phyloP scores from a whole-genome alignment of 2,888 invertebrate species.

The Eutolmus rufibarbis region DNA sequence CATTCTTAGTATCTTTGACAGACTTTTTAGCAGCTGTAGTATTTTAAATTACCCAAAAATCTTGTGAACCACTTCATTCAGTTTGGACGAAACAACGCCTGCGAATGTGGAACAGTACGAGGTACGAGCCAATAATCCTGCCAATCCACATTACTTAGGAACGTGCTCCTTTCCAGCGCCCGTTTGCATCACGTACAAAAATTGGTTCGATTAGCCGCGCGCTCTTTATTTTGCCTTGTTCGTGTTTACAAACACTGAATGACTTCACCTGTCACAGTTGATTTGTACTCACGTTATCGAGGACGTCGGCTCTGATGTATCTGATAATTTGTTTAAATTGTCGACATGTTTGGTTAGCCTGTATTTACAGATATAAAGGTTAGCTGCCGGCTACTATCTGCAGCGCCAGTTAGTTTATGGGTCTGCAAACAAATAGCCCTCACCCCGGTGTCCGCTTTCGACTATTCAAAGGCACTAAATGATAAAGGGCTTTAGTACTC shows the following conservation, averaged over 20 bases:
- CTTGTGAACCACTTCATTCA: neutral
- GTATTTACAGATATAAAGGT: conserved; percentile 31
- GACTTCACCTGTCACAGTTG: conserved; percentile 30
- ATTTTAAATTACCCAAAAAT: neutral
- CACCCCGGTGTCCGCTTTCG: neutral
- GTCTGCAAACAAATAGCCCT: conserved; percentile 11
- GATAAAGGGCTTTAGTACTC: conserved; percentile 8
- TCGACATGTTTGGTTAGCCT: conserved; percentile 26
- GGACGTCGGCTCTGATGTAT: conserved; percentile 27
- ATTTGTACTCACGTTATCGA: conserved; percentile 33
- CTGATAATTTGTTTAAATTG: conserved; percentile 35
- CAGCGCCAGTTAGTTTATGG: conserved; percentile 29
- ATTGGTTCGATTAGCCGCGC: neutral
- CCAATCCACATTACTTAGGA: neutral
- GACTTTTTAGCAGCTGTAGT: neutral
- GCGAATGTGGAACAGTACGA: neutral
- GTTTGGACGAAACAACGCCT: neutral
- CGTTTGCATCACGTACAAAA: conserved; percentile 10
- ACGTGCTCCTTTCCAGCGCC: neutral
- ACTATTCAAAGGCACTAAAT: neutral
- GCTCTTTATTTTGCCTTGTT: conserved; percentile 9
- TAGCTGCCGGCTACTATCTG: conserved; percentile 19
- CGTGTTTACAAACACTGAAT: conserved; percentile 30
- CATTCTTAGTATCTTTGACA: neutral
- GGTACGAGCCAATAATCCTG: neutral